These are phyloP conservation scores for Crypturellus undulatus DNA, from an alignment of 2,113 vertebrate species.

Conservation along the genomic window DNA sequence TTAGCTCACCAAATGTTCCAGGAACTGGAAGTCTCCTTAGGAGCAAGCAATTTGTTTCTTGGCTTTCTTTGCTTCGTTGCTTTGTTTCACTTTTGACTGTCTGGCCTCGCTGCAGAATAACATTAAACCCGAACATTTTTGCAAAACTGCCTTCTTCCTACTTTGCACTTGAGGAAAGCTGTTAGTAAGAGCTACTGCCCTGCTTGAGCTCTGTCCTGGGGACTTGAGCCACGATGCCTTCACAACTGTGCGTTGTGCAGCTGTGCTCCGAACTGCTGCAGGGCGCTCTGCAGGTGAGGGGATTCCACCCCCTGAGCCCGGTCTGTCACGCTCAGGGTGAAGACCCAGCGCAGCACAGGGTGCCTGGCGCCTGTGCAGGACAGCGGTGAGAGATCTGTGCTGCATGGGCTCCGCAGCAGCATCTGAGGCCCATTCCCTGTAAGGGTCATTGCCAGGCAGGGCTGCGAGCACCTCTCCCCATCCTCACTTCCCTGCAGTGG, in stretches of 20 bases:
- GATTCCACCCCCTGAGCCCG: background rate
- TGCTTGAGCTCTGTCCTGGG: background rate
- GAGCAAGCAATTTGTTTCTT: rapidly evolving
- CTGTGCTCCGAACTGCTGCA: background rate
- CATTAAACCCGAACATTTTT: background rate
- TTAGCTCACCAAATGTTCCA: background rate
- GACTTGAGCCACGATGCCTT: background rate
- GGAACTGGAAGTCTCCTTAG: background rate
- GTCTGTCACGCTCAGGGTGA: background rate
- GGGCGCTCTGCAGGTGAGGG: background rate
- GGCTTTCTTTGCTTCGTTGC: background rate
- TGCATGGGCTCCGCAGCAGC: background rate
- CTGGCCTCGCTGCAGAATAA: background rate
- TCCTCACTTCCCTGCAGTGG: background rate
- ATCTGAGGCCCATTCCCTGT: background rate
- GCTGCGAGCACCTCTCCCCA: background rate
- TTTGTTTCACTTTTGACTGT: background rate
- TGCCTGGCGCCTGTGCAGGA: background rate
- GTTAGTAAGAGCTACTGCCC: background rate
- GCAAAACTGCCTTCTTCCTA: background rate
- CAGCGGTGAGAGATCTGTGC: rapidly evolving
- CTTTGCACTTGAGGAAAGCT: background rate
- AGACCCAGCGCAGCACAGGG: background rate
- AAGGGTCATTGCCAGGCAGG: background rate
- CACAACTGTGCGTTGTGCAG: background rate